phyloP scores from a whole-genome alignment of 2,888 invertebrate genomes.

The Lasioglossum morio region DNA sequence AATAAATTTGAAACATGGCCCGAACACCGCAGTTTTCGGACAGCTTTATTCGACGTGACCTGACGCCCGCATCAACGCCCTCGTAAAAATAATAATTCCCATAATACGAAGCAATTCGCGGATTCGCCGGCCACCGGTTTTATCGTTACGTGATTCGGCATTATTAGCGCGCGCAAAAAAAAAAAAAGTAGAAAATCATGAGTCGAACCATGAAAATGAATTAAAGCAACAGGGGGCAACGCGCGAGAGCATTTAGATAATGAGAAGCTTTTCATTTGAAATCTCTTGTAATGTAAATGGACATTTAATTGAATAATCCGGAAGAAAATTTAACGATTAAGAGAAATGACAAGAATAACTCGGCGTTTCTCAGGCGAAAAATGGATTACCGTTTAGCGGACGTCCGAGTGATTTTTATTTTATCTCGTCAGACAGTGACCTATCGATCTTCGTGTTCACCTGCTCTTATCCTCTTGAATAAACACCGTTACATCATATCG shows the following conservation, averaged over 20 bases:
- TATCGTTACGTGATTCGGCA: neutral
- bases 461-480: slow-evolving; percentile 21
- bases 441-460: slow-evolving; percentile 35
- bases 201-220: neutral
- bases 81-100: slow-evolving; percentile 32
- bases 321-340: neutral
- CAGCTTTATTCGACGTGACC: slow-evolving; percentile 40
- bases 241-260: neutral
- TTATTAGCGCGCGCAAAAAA: neutral
- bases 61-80: slow-evolving; percentile 4
- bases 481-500: neutral
- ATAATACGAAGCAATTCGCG: neutral
- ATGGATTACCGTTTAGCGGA: neutral
- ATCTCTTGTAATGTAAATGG: neutral
- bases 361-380: neutral
- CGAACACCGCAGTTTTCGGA: slow-evolving; percentile 29
- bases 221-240: neutral
- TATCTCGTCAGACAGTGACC: neutral
- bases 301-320: neutral
- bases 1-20: slow-evolving; percentile 53
- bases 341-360: neutral
- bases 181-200: neutral
- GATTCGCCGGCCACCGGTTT: neutral
- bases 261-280: neutral
- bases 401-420: neutral